Evolutionary conservation across 2,888 invertebrate genomes (phyloP), one percentile per base, ranked within the genome.

Genomic region (Oligia strigilis): DNA sequence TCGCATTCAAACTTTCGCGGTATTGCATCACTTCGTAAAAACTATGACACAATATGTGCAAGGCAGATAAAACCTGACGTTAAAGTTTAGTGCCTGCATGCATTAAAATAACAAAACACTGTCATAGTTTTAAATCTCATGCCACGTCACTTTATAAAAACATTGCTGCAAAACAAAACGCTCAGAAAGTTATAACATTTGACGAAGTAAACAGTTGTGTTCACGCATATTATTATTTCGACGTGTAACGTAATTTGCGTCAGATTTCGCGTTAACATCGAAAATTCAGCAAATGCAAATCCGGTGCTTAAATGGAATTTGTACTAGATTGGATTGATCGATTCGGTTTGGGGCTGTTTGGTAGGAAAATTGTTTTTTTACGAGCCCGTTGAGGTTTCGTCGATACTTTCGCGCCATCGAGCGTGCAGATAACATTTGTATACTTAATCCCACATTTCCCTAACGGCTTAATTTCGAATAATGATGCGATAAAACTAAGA

Each of bases 341-440:
- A 89, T 89, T 85, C 76, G 78, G 69, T 82, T 82, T 76, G 60
- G 70, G 67, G 81, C 58, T 64, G 74, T 81, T 78, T 81, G 83
- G 60, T 81, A 80, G 69, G 80, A 79, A 89, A 87, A 81, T 88
- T 85, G 81, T 83, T 86, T 87, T 88, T 88, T 86, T 80, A 83
- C 55, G 64, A 76, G 65, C 67, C 80, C 82, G 71, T 65, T 43
- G 81, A 77, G 86, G 69, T 72, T 79, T 86, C 65, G 55, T 70
- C 55, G 77, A 82, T 82, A 87, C 55, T 78, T 73, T 62, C 70
- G 77, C 69, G 66, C 58, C 52, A 82, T 82, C 52, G 64, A 84
- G 64, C 69, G 52, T 73, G 52, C 23, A 70, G 60, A 87, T 87
- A 87, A 77, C 78, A 84, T 87, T 86, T 81, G 66, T 81, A 75